A percentile compares a stretch with the other conserved stretches of the same genome.
Evolutionary conservation across 2,888 invertebrate genomes (phyloP).

Genomic region (Plebejus argus): DNA sequence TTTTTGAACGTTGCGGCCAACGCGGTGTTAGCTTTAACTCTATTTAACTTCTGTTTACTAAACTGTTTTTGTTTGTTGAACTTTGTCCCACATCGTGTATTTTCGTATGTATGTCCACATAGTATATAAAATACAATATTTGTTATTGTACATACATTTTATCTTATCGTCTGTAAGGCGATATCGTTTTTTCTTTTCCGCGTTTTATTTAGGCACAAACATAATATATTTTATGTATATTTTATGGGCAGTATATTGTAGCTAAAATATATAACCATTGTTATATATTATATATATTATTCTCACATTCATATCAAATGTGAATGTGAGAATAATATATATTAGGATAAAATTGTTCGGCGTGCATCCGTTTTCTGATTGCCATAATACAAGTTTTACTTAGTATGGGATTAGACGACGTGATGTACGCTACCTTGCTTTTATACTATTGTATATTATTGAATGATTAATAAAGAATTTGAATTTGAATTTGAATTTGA

Average conservation of each 20-base stretch:
- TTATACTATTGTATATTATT: no score
- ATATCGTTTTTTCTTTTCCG: neutral
- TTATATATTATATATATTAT: no score
- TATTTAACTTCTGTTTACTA: neutral
- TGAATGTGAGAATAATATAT: no score
- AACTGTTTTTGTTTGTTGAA: conserved; percentile 13
- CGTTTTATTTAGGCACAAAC: neutral
- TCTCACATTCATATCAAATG: no score
- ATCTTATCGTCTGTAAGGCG: conserved; percentile 5
- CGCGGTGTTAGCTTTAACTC: neutral
- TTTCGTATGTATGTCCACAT: neutral
- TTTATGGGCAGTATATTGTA: conserved; percentile 10
- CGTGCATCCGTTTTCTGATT: no score
- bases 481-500: no score
- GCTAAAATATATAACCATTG: conserved; percentile 12
- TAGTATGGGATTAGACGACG: no score
- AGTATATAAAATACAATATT: conserved; percentile 2
- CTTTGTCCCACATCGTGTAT: neutral
- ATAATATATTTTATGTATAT: neutral
- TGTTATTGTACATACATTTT: neutral
- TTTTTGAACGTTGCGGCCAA: conserved; percentile 5
- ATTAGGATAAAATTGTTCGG: no score
- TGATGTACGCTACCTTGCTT: no score
- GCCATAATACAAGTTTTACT: no score
- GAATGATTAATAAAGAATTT: no score